Base-by-base conservation (phyloP, 2,888 invertebrate genomes). In the Eudasyphora cyanicolor region DNA sequence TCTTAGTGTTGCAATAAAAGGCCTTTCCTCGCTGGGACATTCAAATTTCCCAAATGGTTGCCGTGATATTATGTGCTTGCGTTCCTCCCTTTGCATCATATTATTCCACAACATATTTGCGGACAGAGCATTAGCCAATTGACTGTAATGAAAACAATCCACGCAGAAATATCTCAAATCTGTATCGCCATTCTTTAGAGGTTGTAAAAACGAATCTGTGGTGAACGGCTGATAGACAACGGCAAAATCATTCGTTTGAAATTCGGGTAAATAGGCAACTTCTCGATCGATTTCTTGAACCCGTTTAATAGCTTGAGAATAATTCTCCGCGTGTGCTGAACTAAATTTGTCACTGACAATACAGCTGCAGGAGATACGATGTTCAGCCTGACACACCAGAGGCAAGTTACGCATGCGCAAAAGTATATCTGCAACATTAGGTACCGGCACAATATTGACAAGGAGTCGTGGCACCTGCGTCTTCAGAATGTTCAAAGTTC, bases 101-200 rank as follows among this genome's bases (percentile, higher is more conserved):
- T 93, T 94, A 86, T 94, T 94, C 94, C 94, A 95, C 27, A 94
- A 82, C 19, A 92, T 89, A 86, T 93, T 94, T 2, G 93, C 91
- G 84, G 92, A 91, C 89, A 91, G 88, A 0, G 94, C 93, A 86
- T 94, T 93, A 42, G 92, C 92, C 81, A 93, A 93, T 87, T 95
- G 94, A 87, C 94, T 94, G 4, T 94, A 92, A 87, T 95, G 95
- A 86, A 95, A 95, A 87, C 95, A 95, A 88, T 95, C 95, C 24
- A 89, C 89, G 0, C 94, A 93, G 64, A 94, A 89, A 86, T 92
- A 93, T 4, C 92, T 90, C 82, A 92, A 91, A 89, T 95, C 94
- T 0, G 91, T 89, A 0, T 86, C 82, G 1, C 93, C 93, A 80
- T 92, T 87, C 5, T 88, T 76, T 8, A 82, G 83, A 6, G 19